Evolutionary conservation across 2,113 vertebrate genomes (phyloP).

Genomic region (Ivindomyrus marchei): DNA sequence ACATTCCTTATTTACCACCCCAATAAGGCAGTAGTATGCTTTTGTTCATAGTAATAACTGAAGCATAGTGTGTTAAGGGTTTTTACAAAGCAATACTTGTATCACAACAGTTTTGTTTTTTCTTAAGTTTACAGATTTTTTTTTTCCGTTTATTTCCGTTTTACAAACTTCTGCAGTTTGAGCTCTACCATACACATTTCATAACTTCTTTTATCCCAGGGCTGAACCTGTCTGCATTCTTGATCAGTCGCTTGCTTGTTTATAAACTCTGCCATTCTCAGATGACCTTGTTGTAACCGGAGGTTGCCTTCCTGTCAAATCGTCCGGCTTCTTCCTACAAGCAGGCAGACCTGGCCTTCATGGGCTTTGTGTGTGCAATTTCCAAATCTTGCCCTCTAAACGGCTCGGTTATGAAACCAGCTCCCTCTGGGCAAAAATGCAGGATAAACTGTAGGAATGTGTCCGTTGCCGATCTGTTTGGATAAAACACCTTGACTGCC

Average conservation of each 20-base stretch:
- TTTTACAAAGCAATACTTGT: neutral
- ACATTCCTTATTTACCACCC: neutral
- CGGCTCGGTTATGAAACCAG: neutral
- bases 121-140: neutral
- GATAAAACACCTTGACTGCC: slow-evolving; percentile 26
- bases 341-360: neutral
- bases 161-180: neutral
- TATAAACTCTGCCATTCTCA: neutral
- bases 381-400: neutral
- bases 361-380: neutral
- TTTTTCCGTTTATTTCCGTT: neutral
- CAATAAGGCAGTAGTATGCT: neutral
- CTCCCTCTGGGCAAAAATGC: neutral
- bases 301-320: slow-evolving; percentile 5
- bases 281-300: neutral
- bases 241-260: neutral
- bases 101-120: neutral
- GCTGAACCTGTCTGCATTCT: neutral
- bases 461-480: neutral
- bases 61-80: neutral
- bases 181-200: too few species aligned
- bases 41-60: neutral
- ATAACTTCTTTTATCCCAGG: neutral
- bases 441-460: neutral
- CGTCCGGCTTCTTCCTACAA: neutral